Evolutionary conservation across 2,888 invertebrate genomes (phyloP), one percentile per base, ranked within the genome.

Genomic region (Phania funesta): DNA sequence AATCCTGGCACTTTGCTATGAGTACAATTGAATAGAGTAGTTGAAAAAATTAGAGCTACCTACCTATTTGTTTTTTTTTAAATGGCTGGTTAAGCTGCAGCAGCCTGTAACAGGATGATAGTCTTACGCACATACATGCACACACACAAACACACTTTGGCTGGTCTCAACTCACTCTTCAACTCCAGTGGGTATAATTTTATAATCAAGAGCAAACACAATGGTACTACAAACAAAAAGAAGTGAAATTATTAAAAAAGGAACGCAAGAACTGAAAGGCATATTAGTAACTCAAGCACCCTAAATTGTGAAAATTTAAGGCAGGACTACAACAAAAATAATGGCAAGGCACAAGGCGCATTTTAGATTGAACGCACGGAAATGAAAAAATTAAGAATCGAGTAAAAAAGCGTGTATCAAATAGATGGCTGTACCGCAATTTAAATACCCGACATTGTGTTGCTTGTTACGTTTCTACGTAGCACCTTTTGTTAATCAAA

Each of bases 161-260:
- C 20, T 22, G 52, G 18, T 22, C 38, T 11, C 11, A 48, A 29
- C 29, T 16, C 32, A 18, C 46, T 35, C 60, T 73, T 67, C 67
- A 79, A 73, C 60, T 79, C 79, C 67, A 79, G 65, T 73, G 79
- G 79, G 79, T 79, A 79, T 79, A 79, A 79, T 79, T 79, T 73
- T 71, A 73, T 73, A 79, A 73, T 73, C 73, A 79, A 62, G n/a
- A 60, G 13, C 67, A 58, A 64, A 62, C 41, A 78, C 64, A 58
- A 70, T 64, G 52, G 46, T 54, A 67, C 62, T 54, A 60, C 50
- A 67, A 64, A 52, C 26, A 0, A 7, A 2, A 44, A 44, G 7
- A 32, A 62, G n/a, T n/a, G n/a, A 22, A 54, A 46, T 18, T 20
- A 11, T 11, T 35, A 2, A 7, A 48, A 67, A 50, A 38, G 18